Conservation (phyloP, 2,888 invertebrate species). For the Baronia brevicornis region DNA sequence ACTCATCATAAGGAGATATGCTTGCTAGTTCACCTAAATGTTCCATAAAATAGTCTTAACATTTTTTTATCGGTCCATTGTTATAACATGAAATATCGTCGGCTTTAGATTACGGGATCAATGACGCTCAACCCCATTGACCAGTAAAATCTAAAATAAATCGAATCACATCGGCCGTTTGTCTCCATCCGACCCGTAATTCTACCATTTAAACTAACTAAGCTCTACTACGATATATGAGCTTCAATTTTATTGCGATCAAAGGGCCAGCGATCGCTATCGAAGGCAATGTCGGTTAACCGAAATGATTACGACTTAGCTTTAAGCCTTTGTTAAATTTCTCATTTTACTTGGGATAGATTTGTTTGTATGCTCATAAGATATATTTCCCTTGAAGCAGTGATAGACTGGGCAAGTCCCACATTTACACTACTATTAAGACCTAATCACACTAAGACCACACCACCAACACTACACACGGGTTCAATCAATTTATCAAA, state of each 20-base stretch:
- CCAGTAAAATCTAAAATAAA: slow-evolving; percentile 15
- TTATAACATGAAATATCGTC: slow-evolving; percentile 9
- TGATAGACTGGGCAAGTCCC: too few relatives aligned
- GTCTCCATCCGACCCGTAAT: slow-evolving; percentile 15
- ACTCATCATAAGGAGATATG: too few relatives aligned
- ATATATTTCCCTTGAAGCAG: too few relatives aligned
- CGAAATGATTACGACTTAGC: slow-evolving; percentile 9
- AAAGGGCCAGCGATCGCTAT: slow-evolving; percentile 13
- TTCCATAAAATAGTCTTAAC: too few relatives aligned
- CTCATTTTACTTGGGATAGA: slow-evolving; percentile 1
- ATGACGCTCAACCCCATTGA: slow-evolving; percentile 14
- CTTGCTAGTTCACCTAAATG: too few relatives aligned
- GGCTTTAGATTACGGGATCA: slow-evolving; percentile 10
- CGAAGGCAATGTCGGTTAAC: slow-evolving; percentile 14
- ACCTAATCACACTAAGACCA: too few relatives aligned
- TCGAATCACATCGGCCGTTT: slow-evolving; percentile 15
- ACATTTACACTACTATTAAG: too few relatives aligned
- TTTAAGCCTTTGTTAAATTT: slow-evolving; percentile 12
- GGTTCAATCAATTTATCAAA: too few relatives aligned
- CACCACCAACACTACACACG: too few relatives aligned
- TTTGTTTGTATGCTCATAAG: too few relatives aligned
- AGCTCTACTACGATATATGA: slow-evolving; percentile 14
- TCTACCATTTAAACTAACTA: slow-evolving; percentile 17
- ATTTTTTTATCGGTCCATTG: too few relatives aligned
- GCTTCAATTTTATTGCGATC: slow-evolving; percentile 14